Percentiles rank a stretch among this genome's conserved stretches.
Evolutionary conservation across 2,888 invertebrate genomes (phyloP).

Genomic region (Ophion ventricosus): DNA sequence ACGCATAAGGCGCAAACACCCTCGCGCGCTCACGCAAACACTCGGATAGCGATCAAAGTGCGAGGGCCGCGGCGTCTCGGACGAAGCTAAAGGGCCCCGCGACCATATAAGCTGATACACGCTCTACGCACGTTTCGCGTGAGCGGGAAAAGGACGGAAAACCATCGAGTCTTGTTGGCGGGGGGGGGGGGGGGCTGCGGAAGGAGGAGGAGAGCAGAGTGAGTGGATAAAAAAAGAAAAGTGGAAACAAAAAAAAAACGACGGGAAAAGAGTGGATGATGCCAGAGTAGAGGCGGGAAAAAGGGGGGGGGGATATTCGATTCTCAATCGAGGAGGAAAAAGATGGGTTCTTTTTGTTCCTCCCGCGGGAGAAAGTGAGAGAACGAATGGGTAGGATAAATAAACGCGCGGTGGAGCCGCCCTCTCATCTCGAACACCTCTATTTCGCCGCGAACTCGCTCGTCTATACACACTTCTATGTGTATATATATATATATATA

Average conservation of each 20-base stretch:
- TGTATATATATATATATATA: background rate
- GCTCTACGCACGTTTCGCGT: background rate
- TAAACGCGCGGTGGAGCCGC: slow-evolving; percentile 81
- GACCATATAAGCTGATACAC: slow-evolving; percentile 17
- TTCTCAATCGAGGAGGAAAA: slow-evolving; percentile 41
- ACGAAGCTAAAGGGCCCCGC: slow-evolving; percentile 30
- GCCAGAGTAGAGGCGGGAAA: slow-evolving; percentile 29
- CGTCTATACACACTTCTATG: background rate
- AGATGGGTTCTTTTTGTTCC: slow-evolving; percentile 50
- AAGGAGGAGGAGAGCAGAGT: slow-evolving; percentile 22
- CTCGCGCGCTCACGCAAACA: slow-evolving; percentile 63
- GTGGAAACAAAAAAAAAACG: slow-evolving; percentile 30
- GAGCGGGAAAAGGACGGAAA: slow-evolving; percentile 24
- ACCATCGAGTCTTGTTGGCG: slow-evolving; percentile 14
- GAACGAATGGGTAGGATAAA: slow-evolving; percentile 79
- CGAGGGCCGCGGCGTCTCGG: slow-evolving; percentile 52
- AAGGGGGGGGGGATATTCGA: slow-evolving; percentile 36
- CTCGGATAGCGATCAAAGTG: slow-evolving; percentile 68
- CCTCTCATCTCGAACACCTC: slow-evolving; percentile 82
- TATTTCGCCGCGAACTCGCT: slow-evolving; percentile 76
- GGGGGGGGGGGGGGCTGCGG: background rate
- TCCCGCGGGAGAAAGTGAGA: slow-evolving; percentile 25
- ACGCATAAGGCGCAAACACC: slow-evolving; percentile 56
- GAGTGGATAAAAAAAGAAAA: slow-evolving; percentile 32
- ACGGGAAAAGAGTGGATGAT: slow-evolving; percentile 42